These are phyloP conservation scores for Halictus ligatus DNA, from an alignment of 2,888 invertebrate species.

Conservation along the genomic window DNA sequence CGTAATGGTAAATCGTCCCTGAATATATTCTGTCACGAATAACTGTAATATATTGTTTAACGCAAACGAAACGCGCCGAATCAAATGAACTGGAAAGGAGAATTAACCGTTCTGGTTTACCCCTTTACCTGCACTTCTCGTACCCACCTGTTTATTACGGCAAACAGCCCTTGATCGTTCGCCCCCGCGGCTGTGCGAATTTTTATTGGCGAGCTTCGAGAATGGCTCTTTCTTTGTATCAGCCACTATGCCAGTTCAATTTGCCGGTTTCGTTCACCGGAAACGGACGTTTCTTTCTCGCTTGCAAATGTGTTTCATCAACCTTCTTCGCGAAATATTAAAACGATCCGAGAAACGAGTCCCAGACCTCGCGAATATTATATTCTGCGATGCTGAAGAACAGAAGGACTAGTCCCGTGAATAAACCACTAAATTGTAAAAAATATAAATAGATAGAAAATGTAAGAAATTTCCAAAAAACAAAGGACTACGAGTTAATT, in stretches of 20 bases:
- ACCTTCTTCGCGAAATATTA: background rate
- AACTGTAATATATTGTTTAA: background rate
- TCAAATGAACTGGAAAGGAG: slow-evolving; percentile 4
- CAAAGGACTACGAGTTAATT: too few species aligned
- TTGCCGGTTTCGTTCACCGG: background rate
- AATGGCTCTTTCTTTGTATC: background rate
- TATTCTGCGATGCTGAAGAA: too few species aligned
- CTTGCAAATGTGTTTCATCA: background rate
- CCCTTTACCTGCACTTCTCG: background rate
- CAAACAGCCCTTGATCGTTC: background rate
- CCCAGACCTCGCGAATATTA: too few species aligned
- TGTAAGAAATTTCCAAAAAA: too few species aligned
- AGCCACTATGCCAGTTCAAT: background rate
- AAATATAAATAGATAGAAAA: too few species aligned
- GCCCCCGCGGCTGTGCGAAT: background rate
- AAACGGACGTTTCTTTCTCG: background rate
- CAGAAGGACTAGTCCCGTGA: too few species aligned
- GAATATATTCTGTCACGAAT: background rate
- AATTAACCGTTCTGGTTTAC: background rate
- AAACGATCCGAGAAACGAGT: too few species aligned
- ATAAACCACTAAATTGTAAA: too few species aligned
- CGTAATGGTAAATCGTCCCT: slow-evolving; percentile 5
- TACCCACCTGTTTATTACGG: background rate
- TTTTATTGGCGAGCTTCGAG: background rate
- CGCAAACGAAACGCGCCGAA: background rate